These are phyloP conservation scores for Rhinogobius similis DNA, from an alignment of 2,113 vertebrate genomes.

Conservation along the genomic window DNA sequence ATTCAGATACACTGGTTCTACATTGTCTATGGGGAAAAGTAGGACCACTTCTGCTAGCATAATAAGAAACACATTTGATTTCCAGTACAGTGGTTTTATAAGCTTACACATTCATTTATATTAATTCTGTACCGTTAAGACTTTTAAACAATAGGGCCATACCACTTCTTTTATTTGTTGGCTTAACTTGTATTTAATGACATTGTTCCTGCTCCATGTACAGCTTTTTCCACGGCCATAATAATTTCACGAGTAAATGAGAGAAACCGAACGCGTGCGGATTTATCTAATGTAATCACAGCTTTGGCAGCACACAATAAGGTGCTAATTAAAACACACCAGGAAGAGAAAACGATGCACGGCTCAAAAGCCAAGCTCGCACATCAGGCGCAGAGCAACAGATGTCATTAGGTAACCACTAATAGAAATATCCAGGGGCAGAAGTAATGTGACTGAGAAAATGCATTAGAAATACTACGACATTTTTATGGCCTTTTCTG, in stretches of 20 bases:
- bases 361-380: constrained; percentile 6
- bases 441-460: not conserved
- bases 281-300: constrained; percentile 35
- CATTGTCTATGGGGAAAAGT: not conserved
- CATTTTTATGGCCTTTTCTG: not conserved
- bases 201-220: not conserved
- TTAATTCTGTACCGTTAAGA: not conserved
- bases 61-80: not conserved
- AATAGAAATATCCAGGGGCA: not conserved
- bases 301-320: constrained; percentile 45
- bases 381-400: constrained; percentile 9
- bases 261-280: not conserved
- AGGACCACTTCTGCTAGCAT: not conserved
- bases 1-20: not conserved
- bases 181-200: constrained; percentile 15
- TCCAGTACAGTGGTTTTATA: not conserved
- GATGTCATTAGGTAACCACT: constrained; percentile 28
- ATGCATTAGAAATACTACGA: not conserved
- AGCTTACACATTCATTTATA: not conserved
- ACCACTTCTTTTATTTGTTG: not conserved
- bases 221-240: constrained; percentile 13
- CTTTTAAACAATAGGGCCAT: not conserved
- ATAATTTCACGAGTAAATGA: constrained; percentile 16
- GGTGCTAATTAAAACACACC: constrained; percentile 54
- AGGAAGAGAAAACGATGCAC: constrained; percentile 17